Conservation (phyloP, 2,888 invertebrate genomes). For the Brenthis hecate region DNA sequence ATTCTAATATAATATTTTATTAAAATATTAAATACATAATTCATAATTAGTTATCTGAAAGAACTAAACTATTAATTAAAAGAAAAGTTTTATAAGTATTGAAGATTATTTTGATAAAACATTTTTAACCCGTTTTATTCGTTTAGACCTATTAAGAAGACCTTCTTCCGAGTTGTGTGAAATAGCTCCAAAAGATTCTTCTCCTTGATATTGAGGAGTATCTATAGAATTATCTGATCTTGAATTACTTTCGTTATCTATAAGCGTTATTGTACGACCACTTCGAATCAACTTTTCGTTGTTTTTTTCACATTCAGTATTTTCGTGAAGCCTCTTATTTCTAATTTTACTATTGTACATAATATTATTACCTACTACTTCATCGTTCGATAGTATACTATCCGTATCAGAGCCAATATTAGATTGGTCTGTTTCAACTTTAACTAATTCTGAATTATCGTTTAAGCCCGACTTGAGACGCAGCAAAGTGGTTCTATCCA, state of each 20-base stretch:
- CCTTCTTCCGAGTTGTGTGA: slow-evolving; percentile 61
- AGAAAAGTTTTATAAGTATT: background rate
- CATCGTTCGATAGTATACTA: slow-evolving; percentile 63
- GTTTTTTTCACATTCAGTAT: background rate
- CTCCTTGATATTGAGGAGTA: slow-evolving; percentile 58
- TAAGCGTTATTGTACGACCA: slow-evolving; percentile 28
- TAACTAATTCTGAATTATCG: slow-evolving; percentile 32
- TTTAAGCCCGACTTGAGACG: background rate
- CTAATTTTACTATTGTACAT: slow-evolving; percentile 61
- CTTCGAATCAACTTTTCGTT: slow-evolving; percentile 16
- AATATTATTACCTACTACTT: slow-evolving; percentile 70
- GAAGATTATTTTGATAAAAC: background rate
- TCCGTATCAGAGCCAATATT: slow-evolving; percentile 70
- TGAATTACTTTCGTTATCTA: slow-evolving; percentile 44
- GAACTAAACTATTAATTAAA: slow-evolving; percentile 4
- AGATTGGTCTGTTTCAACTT: slow-evolving; percentile 49
- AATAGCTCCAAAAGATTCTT: slow-evolving; percentile 63
- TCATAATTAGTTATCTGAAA: background rate
- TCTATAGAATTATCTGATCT: slow-evolving; percentile 50
- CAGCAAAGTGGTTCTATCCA: slow-evolving; percentile 6
- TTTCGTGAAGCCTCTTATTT: slow-evolving; percentile 52
- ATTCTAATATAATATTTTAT: no score
- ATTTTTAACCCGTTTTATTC: slow-evolving; percentile 66
- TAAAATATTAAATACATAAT: no score
- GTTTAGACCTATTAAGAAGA: slow-evolving; percentile 62